Evolutionary conservation across 2,113 vertebrate genomes (phyloP), one percentile per base, ranked within the genome.

Genomic region (Prionailurus viverrinus): DNA sequence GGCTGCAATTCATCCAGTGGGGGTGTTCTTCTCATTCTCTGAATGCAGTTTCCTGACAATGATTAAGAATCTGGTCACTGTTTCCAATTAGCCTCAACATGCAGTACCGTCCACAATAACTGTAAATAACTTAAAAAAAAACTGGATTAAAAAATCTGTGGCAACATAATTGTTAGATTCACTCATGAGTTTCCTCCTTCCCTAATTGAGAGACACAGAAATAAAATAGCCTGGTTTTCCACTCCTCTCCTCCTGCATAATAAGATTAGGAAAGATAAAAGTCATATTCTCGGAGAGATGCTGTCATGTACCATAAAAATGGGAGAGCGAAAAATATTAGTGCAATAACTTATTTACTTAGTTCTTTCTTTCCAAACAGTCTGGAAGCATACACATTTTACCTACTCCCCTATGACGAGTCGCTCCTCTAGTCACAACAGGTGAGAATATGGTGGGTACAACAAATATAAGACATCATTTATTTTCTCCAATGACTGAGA

Each of bases 1-100:
- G 99, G 99, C 98, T 99, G 99, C 73, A 99, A 98, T 97, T 99
- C 99, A 86, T 99, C 99, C 97, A 99, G 98, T 0, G 99, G 99
- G 27, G 99, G 99, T 0, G 99, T 99, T 96, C 99, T 99, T 98
- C 99, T 99, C 99, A 99, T 99, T 97, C 99, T 99, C 98, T 99
- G 99, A 98, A 99, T 99, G 98, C 99, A 99, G 99, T 99, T 99
- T 0, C 99, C 99, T 99, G 98, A 95, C 93, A 98, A 97, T 10
- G 98, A 98, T 97, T 48, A 91, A 99, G 98, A 99, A 98, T 93
- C 58, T 97, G 61, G 96, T 98, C 97, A 98, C 96, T 79, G 74
- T 95, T 97, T 97, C 88, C 78, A 55, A 55, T 89, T 71, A 95
- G 84, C 81, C 82, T 96, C 66, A 91, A 78, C 51, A 82, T 33